phyloP scores from a whole-genome alignment of 2,113 vertebrate species.

The Charadrius vociferus region DNA sequence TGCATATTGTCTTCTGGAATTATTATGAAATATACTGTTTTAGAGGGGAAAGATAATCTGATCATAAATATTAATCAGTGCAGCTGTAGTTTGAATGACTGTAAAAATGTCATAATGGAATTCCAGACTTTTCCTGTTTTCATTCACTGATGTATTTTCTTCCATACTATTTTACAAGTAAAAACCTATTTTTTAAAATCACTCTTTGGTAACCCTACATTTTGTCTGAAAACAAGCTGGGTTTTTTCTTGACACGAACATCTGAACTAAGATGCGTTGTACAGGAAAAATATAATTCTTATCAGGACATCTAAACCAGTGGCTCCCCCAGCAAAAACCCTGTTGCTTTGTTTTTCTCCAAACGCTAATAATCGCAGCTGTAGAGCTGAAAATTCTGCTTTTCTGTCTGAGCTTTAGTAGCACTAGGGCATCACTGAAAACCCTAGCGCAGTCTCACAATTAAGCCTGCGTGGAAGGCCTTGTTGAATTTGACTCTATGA shows the following conservation, averaged over 20 bases:
- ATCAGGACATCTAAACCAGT: background rate
- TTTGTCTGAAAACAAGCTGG: background rate
- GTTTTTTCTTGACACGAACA: background rate
- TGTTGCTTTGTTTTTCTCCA: background rate
- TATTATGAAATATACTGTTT: background rate
- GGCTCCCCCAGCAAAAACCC: background rate
- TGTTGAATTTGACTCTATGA: background rate
- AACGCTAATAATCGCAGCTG: background rate
- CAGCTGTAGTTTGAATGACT: background rate
- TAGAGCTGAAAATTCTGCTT: background rate
- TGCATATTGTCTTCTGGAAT: constrained; percentile 38
- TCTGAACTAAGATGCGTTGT: background rate
- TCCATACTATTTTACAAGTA: background rate
- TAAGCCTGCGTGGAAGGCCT: background rate
- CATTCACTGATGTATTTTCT: background rate
- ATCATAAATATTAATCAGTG: constrained; percentile 18
- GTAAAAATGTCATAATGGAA: background rate
- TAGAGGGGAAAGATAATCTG: background rate
- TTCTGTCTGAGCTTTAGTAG: background rate
- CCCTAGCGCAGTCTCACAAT: accelerated
- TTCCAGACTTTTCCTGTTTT: constrained; percentile 2
- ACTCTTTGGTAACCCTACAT: background rate
- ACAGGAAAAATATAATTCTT: background rate
- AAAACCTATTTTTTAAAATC: background rate
- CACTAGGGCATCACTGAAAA: background rate